These are phyloP conservation scores for Micrasema minimum DNA, from an alignment of 1,140 invertebrate genomes.

Conservation along the genomic window DNA sequence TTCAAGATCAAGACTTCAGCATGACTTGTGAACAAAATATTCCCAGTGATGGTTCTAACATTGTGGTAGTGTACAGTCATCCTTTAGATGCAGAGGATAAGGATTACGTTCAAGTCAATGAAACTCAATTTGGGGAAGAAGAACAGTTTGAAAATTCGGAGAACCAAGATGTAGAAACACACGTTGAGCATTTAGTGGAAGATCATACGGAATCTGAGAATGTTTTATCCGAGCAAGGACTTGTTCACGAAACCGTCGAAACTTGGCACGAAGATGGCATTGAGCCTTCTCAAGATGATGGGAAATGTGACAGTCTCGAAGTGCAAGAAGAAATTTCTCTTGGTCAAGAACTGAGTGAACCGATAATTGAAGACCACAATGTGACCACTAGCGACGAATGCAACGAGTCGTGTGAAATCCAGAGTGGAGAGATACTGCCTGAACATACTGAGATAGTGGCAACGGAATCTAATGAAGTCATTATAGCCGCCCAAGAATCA, in stretches of 20 bases:
- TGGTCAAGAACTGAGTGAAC: slow-evolving; percentile 10
- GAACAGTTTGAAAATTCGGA: slow-evolving; percentile 1
- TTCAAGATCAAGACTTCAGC: slow-evolving; percentile 62
- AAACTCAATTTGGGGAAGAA: slow-evolving; percentile 28
- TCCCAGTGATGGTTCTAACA: slow-evolving; percentile 67
- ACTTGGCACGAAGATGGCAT: slow-evolving; percentile 50
- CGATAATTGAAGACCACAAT: slow-evolving; percentile 8
- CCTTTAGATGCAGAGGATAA: slow-evolving; percentile 66
- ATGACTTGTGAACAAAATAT: slow-evolving; percentile 62
- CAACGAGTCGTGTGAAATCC: not conserved
- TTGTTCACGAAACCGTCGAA: slow-evolving; percentile 52
- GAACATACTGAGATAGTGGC: slow-evolving; percentile 13
- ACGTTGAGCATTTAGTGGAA: slow-evolving; percentile 43
- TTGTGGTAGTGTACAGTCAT: slow-evolving; percentile 72
- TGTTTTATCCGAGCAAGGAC: slow-evolving; percentile 52
- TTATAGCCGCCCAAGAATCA: slow-evolving; percentile 26
- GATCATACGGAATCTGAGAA: slow-evolving; percentile 37
- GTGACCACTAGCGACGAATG: slow-evolving; percentile 19
- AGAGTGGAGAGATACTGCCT: slow-evolving; percentile 21
- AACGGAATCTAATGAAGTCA: slow-evolving; percentile 36
- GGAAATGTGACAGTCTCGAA: not conserved
- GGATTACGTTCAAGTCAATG: slow-evolving; percentile 57
- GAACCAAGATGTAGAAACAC: slow-evolving; percentile 46
- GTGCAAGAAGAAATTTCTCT: slow-evolving; percentile 16
- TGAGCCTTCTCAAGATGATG: not conserved